A percentile compares a stretch with the other conserved stretches of the same genome.
phyloP scores from a whole-genome alignment of 2,888 invertebrate genomes.

The Ichneumoninae sp. region DNA sequence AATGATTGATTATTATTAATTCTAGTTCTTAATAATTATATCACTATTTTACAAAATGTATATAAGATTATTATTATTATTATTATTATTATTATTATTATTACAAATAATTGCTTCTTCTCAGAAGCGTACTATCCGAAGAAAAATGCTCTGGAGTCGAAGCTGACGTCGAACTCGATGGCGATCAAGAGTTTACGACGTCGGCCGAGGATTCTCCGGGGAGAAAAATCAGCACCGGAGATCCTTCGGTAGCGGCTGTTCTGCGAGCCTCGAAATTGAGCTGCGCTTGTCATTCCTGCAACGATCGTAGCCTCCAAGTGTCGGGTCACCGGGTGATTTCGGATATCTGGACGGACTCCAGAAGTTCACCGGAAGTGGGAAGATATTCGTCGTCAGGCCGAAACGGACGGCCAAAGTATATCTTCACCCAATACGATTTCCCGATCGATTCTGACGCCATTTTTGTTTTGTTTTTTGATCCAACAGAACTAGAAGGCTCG shows the following conservation, averaged over 20 bases:
- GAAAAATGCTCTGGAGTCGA: slow-evolving; percentile 66
- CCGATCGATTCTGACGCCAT: neutral
- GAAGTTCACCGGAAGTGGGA: slow-evolving; percentile 68
- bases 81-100: neutral
- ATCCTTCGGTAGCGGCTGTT: slow-evolving; percentile 62
- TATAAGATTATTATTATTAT: neutral
- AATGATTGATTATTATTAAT: too few species aligned
- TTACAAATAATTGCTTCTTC: slow-evolving; percentile 6
- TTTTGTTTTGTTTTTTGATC: neutral
- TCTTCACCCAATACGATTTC: neutral
- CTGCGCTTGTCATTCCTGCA: slow-evolving; percentile 68
- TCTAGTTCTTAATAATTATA: too few species aligned
- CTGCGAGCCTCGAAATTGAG: slow-evolving; percentile 65
- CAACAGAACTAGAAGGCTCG: slow-evolving; percentile 49
- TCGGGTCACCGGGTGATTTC: slow-evolving; percentile 48
- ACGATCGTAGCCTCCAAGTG: slow-evolving; percentile 54
- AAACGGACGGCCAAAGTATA: slow-evolving; percentile 54
- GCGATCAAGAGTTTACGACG: slow-evolving; percentile 57
- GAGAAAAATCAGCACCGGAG: slow-evolving; percentile 53
- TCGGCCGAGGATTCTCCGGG: slow-evolving; percentile 69
- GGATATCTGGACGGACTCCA: slow-evolving; percentile 69
- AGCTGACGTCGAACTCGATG: slow-evolving; percentile 67
- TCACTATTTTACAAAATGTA: neutral
- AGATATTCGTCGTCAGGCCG: slow-evolving; percentile 52
- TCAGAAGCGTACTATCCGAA: slow-evolving; percentile 57